Evolutionary conservation across 2,113 vertebrate species (phyloP).

Genomic region (Pogona vitticeps): DNA sequence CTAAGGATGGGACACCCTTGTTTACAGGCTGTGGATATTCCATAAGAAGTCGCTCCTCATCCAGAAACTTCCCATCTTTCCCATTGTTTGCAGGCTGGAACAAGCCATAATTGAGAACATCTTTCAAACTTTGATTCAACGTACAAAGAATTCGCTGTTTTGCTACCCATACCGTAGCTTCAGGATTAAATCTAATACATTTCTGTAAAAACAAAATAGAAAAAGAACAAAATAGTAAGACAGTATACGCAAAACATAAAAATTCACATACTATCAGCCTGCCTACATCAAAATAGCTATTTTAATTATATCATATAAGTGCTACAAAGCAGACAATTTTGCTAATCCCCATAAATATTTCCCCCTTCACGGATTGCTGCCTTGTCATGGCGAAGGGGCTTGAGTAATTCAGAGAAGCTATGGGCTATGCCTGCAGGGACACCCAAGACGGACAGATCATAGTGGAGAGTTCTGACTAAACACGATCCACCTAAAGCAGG

Average conservation of each 20-base stretch:
- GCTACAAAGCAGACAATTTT: neutral
- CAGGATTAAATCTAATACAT: conserved; percentile 90
- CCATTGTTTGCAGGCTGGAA: conserved; percentile 90
- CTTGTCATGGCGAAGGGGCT: no score
- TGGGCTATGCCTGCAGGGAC: no score
- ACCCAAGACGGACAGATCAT: no score
- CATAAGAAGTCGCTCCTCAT: conserved; percentile 88
- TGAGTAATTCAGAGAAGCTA: no score
- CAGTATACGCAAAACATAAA: neutral
- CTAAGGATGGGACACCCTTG: conserved; percentile 87
- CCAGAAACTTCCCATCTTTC: conserved; percentile 90
- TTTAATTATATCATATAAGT: neutral
- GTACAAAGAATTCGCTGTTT: conserved; percentile 92
- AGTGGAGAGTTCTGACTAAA: no score
- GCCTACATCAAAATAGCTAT: neutral
- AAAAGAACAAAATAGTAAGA: neutral
- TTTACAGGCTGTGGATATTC: conserved; percentile 90
- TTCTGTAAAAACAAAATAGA: conserved; percentile 78
- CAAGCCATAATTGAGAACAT: conserved; percentile 94
- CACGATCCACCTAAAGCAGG: no score
- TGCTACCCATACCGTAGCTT: conserved; percentile 90
- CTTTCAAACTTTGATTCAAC: conserved; percentile 90
- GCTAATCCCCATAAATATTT: neutral
- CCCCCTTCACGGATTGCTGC: no score
- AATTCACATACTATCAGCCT: neutral